Evolutionary conservation across 2,113 vertebrate genomes (phyloP), one percentile per base, ranked within the genome.

Genomic region (Progne subis): DNA sequence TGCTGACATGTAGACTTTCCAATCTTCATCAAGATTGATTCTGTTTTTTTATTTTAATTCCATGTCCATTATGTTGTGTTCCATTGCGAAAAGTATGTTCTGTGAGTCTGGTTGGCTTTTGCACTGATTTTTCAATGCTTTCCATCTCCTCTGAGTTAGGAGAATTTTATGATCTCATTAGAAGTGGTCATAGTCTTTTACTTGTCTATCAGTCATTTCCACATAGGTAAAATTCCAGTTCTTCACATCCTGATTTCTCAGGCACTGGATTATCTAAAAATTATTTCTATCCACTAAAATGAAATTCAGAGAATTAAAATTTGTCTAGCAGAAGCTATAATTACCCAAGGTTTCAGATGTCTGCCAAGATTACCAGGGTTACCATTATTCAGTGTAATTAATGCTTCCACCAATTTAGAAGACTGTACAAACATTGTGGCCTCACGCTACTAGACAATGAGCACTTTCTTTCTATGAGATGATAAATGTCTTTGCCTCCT

Each of bases 1-100:
- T 97, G 96, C 96, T 97, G 97, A 97, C 92, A 91, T 82, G 93
- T 82, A 90, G 80, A 95, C 97, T 97, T 98, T 96, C 91, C 77
- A 95, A 46, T 75, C 60, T 65, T 95, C 17, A 3, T 95, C 96
- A 96, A 88, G 86, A 90, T 86, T 52, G 65, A 85, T 76, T 88
- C 53, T n/a, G 39, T 20, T 86, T 80, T 72, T 82, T 82, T 46
- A 61, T 87, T 90, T 83, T 90, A 25, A 92, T 96, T 96, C 96
- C 92, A 77, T 94, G 57, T 97, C 79, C 78, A n/a, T 95, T 95
- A 86, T 92, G 47, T 90, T 82, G 64, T 59, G 57, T 81, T 96
- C 90, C 69, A 78, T 90, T 94, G 82, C 86, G 96, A 85, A 94
- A 96, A 86, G 31, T 94, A 24, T 96, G 79, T 87, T 98, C 72